Conservation (phyloP, 1,140 invertebrate species). For the Cecropterus lyciades region DNA sequence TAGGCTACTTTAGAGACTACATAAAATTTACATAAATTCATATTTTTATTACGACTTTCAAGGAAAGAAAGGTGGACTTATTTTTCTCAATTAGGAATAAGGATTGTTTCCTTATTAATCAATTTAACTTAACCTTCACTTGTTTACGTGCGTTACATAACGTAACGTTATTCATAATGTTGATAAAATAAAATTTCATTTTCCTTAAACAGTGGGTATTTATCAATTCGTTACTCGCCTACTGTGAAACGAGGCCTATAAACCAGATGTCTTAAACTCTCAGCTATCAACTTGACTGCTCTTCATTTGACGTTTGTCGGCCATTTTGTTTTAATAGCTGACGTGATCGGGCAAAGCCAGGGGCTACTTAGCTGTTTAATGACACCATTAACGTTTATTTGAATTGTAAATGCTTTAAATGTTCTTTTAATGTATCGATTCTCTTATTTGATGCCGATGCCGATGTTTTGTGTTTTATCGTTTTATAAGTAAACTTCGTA, state of each 20-base stretch:
- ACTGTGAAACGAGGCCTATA: not conserved
- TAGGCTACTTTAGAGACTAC: no score
- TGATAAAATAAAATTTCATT: no score
- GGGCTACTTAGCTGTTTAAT: conserved; percentile 29
- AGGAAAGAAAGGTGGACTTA: no score
- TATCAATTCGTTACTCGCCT: not conserved
- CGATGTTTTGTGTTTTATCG: not conserved
- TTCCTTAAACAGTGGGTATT: not conserved
- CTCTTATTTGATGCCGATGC: conserved; percentile 5
- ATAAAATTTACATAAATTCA: no score
- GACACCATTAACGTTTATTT: conserved; percentile 26
- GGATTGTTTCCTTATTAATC: no score
- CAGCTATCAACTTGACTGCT: conserved; percentile 25
- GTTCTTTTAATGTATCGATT: conserved; percentile 20
- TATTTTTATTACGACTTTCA: no score
- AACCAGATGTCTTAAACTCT: conserved; percentile 22
- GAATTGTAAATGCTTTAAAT: conserved; percentile 30
- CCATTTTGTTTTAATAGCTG: conserved; percentile 32
- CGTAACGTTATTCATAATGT: no score
- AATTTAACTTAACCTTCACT: no score
- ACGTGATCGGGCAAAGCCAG: conserved; percentile 21
- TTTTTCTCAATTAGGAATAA: no score
- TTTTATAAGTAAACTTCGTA: no score
- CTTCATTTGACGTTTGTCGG: conserved; percentile 30
- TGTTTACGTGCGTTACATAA: no score